Evolutionary conservation across 2,797 vertebrate species (phyloP), one percentile per base, ranked within the genome.

Genomic region (Falco peregrinus): DNA sequence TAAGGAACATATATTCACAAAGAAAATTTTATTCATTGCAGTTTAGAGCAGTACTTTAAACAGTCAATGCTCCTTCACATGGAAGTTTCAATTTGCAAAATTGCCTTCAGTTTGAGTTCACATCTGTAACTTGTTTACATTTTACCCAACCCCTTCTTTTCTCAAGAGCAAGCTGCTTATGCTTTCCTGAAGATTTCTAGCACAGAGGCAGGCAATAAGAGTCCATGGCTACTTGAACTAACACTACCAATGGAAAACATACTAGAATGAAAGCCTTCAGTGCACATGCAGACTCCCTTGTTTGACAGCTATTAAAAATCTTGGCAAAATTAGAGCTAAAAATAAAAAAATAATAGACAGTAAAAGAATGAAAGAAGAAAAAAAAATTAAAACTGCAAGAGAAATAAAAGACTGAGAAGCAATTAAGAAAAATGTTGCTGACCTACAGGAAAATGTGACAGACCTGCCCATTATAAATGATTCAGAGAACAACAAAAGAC

Each of bases 401-500:
- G 13, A 81, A 84, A 90, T 28, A 74, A 78, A 82, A 71, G 16
- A 84, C 51, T 69, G 47, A 76, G 75, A 95, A 94, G 67, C 48
- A 68, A 69, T 29, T 47, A 39, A 76, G 65, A 82, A 83, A 85
- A 89, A 71, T 28, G 25, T 41, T 87, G 71, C 64, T 92, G 89
- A 85, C 56, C 37, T 53, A 63, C 73, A 87, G 53, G 43, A 84
- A 93, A 90, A 90, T 16, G 7, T 25, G 50, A 76, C 20, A 80
- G 43, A 71, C 37, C 20, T 53, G 15, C 18, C 73, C 41, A 29
- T 41, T 85, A 67, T 9, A 84, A 37, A 78, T 68, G 31, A 92
- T 87, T 94, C 81, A 54, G 57, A 95, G 31, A 87, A 94, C 9
- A 87, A 64, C 41, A 79, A 59, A 33, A 71, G 16, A 83, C 78